A percentile compares a stretch with the other conserved stretches of the same genome.
Evolutionary conservation across 2,888 invertebrate species (phyloP).

Genomic region (Nephrocerus scutellatus): DNA sequence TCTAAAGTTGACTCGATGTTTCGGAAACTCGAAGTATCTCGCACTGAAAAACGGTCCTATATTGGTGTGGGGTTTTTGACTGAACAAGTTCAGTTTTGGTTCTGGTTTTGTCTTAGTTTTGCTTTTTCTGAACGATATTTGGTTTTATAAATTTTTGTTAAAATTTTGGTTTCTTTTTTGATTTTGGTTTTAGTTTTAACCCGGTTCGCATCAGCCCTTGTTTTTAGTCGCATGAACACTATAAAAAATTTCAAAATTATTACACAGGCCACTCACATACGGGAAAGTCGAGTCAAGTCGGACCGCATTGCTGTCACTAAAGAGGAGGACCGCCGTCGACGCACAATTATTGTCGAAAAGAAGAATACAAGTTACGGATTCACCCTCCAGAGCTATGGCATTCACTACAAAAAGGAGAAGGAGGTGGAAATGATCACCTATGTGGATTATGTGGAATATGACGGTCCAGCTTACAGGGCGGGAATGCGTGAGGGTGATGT

Average conservation of each 20-base stretch:
- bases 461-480: constrained; percentile 84
- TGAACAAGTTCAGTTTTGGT: background rate
- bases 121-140: background rate
- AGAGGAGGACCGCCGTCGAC: constrained; percentile 77
- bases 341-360: constrained; percentile 89
- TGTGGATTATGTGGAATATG: constrained; percentile 90
- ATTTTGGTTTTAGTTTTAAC: background rate
- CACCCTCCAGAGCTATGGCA: constrained; percentile 94
- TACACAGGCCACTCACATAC: constrained; percentile 53
- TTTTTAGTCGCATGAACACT: background rate
- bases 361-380: constrained; percentile 89
- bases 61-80: too few relatives aligned
- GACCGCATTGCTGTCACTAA: constrained; percentile 65
- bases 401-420: constrained; percentile 88
- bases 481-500: constrained; percentile 97
- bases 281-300: constrained; percentile 65
- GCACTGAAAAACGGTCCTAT: too few relatives aligned
- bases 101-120: background rate
- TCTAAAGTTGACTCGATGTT: too few relatives aligned
- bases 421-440: constrained; percentile 96
- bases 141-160: background rate
- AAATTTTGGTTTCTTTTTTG: background rate
- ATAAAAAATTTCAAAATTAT: too few relatives aligned
- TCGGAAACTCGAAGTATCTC: too few relatives aligned
- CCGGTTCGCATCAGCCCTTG: background rate